Evolutionary conservation across 2,113 vertebrate species (phyloP).

Genomic region (Talpa occidentalis): DNA sequence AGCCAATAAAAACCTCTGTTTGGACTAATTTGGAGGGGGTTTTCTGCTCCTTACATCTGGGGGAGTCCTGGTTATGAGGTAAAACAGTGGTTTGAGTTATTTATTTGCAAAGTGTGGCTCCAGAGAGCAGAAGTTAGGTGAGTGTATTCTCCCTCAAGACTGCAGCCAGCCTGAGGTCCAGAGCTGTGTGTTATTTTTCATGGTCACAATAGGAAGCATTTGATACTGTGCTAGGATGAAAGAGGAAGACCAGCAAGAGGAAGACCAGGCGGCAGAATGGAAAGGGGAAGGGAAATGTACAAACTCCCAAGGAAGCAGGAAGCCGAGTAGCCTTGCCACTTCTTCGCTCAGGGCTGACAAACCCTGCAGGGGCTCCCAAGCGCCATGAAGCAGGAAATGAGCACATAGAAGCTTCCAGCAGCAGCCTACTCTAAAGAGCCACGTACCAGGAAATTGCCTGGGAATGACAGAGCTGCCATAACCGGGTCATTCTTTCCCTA

Average conservation of each 20-base stretch:
- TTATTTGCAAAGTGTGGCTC: background rate
- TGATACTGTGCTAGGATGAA: background rate
- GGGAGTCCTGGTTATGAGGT: background rate
- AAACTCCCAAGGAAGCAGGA: slow-evolving; percentile 12
- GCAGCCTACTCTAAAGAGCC: slow-evolving; percentile 38
- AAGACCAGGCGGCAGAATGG: background rate
- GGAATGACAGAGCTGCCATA: slow-evolving; percentile 49
- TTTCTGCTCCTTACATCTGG: slow-evolving; percentile 2
- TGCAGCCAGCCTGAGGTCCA: background rate
- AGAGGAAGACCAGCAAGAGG: background rate
- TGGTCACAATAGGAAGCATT: background rate
- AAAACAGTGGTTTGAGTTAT: slow-evolving; percentile 8
- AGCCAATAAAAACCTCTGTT: background rate
- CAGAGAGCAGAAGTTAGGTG: background rate
- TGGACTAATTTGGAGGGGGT: background rate
- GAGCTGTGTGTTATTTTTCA: background rate
- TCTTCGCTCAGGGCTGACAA: background rate
- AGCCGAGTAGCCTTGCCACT: background rate
- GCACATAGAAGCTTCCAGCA: background rate
- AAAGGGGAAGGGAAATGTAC: background rate
- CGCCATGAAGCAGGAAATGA: slow-evolving; percentile 36
- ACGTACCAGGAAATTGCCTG: slow-evolving; percentile 70
- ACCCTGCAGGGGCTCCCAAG: background rate
- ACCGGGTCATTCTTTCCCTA: slow-evolving; percentile 54
- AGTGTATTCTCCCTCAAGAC: background rate